Percentiles rank a stretch among this genome's conserved stretches.
phyloP scores from a whole-genome alignment of 2,888 invertebrate species.

The Euphydryas editha region DNA sequence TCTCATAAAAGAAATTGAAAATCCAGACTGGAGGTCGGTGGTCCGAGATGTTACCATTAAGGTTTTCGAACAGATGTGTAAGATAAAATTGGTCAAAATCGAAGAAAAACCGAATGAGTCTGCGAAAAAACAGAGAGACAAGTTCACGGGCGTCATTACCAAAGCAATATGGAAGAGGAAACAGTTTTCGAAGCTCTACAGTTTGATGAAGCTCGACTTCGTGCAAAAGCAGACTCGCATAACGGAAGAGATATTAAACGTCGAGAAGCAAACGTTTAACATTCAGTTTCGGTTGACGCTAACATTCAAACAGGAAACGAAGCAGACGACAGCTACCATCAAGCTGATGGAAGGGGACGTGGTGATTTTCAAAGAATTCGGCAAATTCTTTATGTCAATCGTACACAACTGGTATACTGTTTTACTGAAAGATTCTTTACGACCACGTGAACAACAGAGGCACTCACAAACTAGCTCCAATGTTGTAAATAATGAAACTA shows the following conservation, averaged over 20 bases:
- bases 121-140: slow-evolving; percentile 53
- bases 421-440: slow-evolving; percentile 50
- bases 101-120: slow-evolving; percentile 51
- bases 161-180: slow-evolving; percentile 65
- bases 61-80: slow-evolving; percentile 60
- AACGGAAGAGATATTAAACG: slow-evolving; percentile 56
- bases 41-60: slow-evolving; percentile 49
- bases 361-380: slow-evolving; percentile 56
- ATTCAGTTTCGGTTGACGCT: slow-evolving; percentile 56
- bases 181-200: slow-evolving; percentile 48
- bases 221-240: slow-evolving; percentile 55
- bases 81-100: slow-evolving; percentile 50
- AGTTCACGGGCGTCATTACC: slow-evolving; percentile 50
- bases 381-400: slow-evolving; percentile 55
- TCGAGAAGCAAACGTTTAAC: slow-evolving; percentile 45
- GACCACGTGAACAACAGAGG: slow-evolving; percentile 9
- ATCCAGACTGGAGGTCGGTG: slow-evolving; percentile 58
- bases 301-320: slow-evolving; percentile 49
- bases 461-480: neutral
- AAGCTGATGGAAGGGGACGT: slow-evolving; percentile 51
- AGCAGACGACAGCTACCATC: slow-evolving; percentile 46
- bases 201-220: slow-evolving; percentile 44
- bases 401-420: slow-evolving; percentile 56
- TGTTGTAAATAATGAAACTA: neutral
- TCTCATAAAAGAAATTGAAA: slow-evolving; percentile 48